Conservation (phyloP, 2,797 vertebrate genomes). For the Myotis findleyi region DNA sequence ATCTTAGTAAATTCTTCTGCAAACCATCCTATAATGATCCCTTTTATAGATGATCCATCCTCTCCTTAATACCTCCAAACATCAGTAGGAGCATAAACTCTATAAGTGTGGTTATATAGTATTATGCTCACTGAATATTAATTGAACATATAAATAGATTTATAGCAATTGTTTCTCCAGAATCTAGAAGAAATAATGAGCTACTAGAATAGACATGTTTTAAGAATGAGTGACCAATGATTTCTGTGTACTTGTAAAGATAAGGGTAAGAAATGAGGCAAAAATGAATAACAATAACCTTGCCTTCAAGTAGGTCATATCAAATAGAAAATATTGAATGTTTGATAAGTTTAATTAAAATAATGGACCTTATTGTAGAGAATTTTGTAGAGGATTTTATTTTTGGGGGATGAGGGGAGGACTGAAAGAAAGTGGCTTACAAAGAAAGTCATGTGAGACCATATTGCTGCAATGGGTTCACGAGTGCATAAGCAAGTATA, state of each 20-base stretch:
- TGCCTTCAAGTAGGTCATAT: not conserved
- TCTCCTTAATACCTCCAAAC: no score
- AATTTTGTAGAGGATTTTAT: not conserved
- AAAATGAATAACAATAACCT: not conserved
- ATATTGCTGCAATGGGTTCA: not conserved
- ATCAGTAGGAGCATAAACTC: not conserved
- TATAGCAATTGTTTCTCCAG: not conserved
- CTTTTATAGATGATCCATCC: not conserved
- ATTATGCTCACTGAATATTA: not conserved
- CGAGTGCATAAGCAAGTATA: no score
- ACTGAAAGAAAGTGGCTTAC: not conserved
- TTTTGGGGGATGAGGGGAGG: fast-evolving
- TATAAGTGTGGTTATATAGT: not conserved
- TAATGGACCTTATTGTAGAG: not conserved
- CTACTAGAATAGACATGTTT: not conserved
- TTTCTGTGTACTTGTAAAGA: not conserved
- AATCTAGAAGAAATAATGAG: not conserved
- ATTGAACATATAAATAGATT: not conserved
- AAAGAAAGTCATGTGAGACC: not conserved
- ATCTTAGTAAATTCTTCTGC: not conserved
- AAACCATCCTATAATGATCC: not conserved
- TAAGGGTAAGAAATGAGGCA: not conserved
- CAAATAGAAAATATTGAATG: not conserved
- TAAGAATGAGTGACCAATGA: not conserved
- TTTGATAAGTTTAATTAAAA: not conserved